Evolutionary conservation across 2,888 invertebrate genomes (phyloP).

Genomic region (Pelosia muscerda): DNA sequence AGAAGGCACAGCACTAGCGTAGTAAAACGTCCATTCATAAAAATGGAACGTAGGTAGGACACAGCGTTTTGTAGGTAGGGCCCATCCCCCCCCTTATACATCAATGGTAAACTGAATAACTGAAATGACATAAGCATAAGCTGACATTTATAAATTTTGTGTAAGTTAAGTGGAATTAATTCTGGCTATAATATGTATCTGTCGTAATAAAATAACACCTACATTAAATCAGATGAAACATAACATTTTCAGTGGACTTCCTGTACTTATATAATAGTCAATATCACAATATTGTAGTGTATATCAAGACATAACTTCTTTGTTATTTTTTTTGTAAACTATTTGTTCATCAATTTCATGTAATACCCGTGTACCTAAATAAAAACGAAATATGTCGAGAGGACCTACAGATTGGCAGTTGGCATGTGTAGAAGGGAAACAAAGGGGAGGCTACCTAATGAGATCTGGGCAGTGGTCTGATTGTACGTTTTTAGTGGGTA

Average conservation of each 20-base stretch:
- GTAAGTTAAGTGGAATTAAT: background rate
- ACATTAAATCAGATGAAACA: background rate
- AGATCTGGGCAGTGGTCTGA: conserved; percentile 94
- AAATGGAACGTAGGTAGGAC: no score
- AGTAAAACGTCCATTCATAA: no score
- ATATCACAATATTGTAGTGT: background rate
- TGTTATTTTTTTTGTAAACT: background rate
- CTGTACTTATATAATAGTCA: background rate
- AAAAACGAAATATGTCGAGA: conserved; percentile 74
- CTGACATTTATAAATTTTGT: background rate
- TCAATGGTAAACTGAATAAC: no score
- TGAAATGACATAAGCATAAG: conserved; percentile 6
- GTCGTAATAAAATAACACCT: background rate
- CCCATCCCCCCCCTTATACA: no score
- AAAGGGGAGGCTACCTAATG: conserved; percentile 91
- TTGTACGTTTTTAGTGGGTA: conserved; percentile 93
- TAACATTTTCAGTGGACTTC: background rate
- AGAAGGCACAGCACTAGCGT: no score
- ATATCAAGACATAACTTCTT: background rate
- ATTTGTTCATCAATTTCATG: background rate
- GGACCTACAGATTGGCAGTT: conserved; percentile 92
- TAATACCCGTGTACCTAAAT: background rate
- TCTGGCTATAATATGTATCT: background rate
- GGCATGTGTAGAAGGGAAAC: conserved; percentile 89
- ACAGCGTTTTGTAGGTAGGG: no score